Evolutionary conservation across 23 tunicate genomes (phyloP).

Genomic region (Trididemnum clinides): DNA sequence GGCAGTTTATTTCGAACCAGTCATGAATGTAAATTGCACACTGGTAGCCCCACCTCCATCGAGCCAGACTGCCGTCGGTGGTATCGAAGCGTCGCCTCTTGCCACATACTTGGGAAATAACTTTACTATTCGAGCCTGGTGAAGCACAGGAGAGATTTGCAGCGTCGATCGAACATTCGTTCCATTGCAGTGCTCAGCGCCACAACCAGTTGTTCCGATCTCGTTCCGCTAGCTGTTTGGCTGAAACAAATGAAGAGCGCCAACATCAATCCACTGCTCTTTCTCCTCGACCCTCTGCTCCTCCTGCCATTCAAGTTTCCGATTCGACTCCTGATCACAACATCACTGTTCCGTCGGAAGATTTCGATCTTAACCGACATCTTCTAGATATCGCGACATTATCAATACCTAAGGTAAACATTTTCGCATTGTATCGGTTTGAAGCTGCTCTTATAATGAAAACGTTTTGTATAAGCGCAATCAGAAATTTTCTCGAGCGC

Average conservation of each 20-base stretch:
- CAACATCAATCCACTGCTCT: neutral
- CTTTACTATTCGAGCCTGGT: too few species aligned
- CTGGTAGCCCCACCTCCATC: too few species aligned
- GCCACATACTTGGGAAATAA: too few species aligned
- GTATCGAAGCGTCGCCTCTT: too few species aligned
- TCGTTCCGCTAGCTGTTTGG: conserved; percentile 58
- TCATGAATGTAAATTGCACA: too few species aligned
- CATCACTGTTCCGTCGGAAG: neutral
- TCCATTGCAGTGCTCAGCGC: conserved; percentile 61
- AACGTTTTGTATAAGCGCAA: too few species aligned
- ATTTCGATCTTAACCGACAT: conserved; percentile 72
- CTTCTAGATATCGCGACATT: conserved; percentile 63
- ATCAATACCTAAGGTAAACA: conserved; percentile 31
- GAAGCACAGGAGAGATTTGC: too few species aligned
- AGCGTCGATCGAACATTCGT: neutral
- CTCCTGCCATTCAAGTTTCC: neutral
- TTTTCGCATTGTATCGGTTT: too few species aligned
- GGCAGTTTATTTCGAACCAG: too few species aligned
- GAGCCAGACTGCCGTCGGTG: too few species aligned
- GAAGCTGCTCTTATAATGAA: too few species aligned
- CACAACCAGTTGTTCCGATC: conserved; percentile 83
- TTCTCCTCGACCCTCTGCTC: neutral
- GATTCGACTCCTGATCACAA: neutral
- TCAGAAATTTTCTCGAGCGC: too few species aligned
- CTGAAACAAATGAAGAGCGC: neutral